These are phyloP conservation scores for Thalassarche chlororhynchos DNA, from an alignment of 2,113 vertebrate species.

Conservation along the genomic window DNA sequence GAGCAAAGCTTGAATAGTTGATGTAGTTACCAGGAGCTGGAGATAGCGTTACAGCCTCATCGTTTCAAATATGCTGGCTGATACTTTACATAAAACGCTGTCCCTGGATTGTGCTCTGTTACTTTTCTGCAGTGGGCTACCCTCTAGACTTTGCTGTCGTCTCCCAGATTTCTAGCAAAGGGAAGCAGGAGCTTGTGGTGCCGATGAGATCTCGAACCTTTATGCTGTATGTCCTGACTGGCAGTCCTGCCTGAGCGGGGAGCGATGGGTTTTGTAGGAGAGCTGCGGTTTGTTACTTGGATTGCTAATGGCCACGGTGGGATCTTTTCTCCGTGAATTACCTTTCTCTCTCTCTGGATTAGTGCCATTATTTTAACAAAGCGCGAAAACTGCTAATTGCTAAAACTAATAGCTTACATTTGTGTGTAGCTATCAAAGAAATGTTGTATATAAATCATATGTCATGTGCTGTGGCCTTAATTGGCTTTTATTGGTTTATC, in stretches of 20 bases:
- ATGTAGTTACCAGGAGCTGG: background rate
- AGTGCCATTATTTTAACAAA: background rate
- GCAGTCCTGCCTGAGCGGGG: no score
- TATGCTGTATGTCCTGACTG: no score
- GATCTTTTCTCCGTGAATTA: background rate
- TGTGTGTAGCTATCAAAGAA: background rate
- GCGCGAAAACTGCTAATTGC: background rate
- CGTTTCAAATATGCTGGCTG: background rate
- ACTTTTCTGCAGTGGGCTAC: no score
- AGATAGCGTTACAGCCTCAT: background rate
- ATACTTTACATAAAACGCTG: background rate
- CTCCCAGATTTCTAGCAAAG: no score
- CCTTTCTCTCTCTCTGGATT: background rate
- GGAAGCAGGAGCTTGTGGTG: no score
- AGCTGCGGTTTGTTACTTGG: background rate
- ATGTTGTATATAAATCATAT: background rate
- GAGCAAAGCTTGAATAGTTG: background rate
- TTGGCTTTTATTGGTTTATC: slow-evolving; percentile 14
- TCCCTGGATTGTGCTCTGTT: background rate
- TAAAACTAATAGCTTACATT: background rate
- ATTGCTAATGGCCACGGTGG: background rate
- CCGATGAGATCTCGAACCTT: no score
- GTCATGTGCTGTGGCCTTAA: background rate
- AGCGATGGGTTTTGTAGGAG: background rate
- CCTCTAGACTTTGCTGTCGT: no score